Percentiles rank a stretch among this genome's conserved stretches.
Conservation (phyloP, 2,797 vertebrate species). For the Carcharodon carcharias region DNA sequence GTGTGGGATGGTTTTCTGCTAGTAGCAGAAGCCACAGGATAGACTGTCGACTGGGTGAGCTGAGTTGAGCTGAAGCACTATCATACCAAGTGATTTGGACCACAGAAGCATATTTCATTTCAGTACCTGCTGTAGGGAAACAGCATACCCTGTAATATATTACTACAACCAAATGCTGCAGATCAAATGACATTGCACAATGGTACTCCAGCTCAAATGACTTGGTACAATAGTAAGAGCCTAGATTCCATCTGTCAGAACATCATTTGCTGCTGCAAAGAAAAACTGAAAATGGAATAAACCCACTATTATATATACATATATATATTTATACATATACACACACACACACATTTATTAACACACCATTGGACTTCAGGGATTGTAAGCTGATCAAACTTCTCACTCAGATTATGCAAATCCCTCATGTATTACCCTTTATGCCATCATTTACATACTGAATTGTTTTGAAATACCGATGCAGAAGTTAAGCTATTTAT, state of each 20-base stretch:
- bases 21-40: not conserved
- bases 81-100: not conserved
- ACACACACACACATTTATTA: not conserved
- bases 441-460: not conserved
- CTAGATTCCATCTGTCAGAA: not conserved
- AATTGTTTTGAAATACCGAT: not conserved
- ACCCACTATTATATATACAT: not conserved
- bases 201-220: not conserved
- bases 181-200: constrained; percentile 13
- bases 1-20: not conserved
- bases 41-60: not conserved
- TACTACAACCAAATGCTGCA: not conserved
- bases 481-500: not conserved
- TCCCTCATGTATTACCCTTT: not conserved
- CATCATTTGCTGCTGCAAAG: not conserved
- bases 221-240: not conserved
- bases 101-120: not conserved
- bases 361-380: not conserved
- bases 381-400: not conserved
- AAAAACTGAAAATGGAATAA: not conserved
- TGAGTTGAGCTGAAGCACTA: not conserved
- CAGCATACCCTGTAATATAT: not conserved
- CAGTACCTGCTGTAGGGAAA: not conserved
- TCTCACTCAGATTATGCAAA: not conserved
- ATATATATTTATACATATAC: too few species aligned